Evolutionary conservation across 2,797 vertebrate genomes (phyloP).

Genomic region (Centroberyx gerrardi): DNA sequence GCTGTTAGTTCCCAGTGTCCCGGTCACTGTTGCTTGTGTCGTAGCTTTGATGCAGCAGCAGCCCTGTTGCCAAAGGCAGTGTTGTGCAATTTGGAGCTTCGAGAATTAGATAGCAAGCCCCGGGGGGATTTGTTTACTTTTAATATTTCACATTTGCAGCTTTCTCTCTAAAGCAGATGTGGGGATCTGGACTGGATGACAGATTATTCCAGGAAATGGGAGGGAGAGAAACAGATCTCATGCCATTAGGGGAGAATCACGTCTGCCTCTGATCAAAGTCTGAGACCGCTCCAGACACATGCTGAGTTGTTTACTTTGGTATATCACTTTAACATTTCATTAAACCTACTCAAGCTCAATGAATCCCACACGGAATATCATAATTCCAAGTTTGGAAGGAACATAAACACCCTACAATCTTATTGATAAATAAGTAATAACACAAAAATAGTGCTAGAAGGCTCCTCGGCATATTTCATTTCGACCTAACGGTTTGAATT

Average conservation of each 20-base stretch:
- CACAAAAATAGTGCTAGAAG: constrained; percentile 25
- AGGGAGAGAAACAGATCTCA: constrained; percentile 22
- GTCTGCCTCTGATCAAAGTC: constrained; percentile 19
- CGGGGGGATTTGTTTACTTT: constrained; percentile 47
- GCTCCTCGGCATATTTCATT: neutral
- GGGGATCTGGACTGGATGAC: constrained; percentile 5
- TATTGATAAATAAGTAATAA: constrained; percentile 56
- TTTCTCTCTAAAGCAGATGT: constrained; percentile 29
- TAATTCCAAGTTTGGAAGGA: constrained; percentile 34
- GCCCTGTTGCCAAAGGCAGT: neutral
- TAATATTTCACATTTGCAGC: constrained; percentile 28
- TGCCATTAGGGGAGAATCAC: constrained; percentile 5
- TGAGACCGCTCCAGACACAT: constrained; percentile 7
- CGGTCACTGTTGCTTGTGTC: constrained; percentile 10
- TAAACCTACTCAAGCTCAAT: constrained; percentile 42
- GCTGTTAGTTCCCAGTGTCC: constrained; percentile 35
- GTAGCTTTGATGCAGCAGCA: constrained; percentile 43
- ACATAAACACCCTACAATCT: constrained; percentile 42
- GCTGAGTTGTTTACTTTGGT: constrained; percentile 68
- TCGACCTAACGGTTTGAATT: neutral
- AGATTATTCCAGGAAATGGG: constrained; percentile 37
- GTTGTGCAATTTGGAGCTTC: constrained; percentile 27
- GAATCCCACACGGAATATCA: constrained; percentile 50
- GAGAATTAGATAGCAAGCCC: constrained; percentile 18
- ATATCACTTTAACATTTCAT: constrained; percentile 42